A percentile compares a stretch with the other conserved stretches of the same genome.
These are phyloP conservation scores for Hydractinia symbiolongicarpus DNA, from an alignment of 30 jellyfish, hydroid and myxozoan species.

Conservation along the genomic window DNA sequence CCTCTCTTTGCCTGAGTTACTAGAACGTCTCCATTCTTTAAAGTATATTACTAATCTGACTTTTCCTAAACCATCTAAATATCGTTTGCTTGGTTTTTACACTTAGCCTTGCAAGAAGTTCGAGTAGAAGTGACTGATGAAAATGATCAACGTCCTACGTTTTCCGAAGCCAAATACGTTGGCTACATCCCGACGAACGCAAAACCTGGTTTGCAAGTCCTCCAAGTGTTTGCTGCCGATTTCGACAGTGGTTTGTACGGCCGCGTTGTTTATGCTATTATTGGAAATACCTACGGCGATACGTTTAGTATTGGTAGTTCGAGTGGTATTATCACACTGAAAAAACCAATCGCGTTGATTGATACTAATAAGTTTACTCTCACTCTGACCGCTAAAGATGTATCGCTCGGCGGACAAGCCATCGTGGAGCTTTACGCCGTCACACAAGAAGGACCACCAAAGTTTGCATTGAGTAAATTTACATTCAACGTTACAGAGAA, in stretches of 20 bases:
- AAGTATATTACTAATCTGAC: too few relatives aligned
- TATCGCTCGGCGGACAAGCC: slow-evolving; percentile 67
- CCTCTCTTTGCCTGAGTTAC: too few relatives aligned
- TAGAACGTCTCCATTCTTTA: too few relatives aligned
- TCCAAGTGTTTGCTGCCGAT: slow-evolving; percentile 80
- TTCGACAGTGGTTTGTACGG: slow-evolving; percentile 86
- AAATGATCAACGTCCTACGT: slow-evolving; percentile 87
- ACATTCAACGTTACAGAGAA: slow-evolving; percentile 55
- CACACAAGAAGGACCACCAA: slow-evolving; percentile 80
- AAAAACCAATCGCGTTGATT: slow-evolving; percentile 55
- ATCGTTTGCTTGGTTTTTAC: too few relatives aligned
- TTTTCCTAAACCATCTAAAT: too few relatives aligned
- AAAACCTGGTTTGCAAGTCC: slow-evolving; percentile 43
- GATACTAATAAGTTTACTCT: slow-evolving; percentile 39
- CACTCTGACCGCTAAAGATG: slow-evolving; percentile 69
- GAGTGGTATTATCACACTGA: slow-evolving; percentile 67
- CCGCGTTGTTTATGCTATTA: slow-evolving; percentile 37
- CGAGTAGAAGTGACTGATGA: slow-evolving; percentile 61
- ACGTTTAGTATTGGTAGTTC: slow-evolving; percentile 57
- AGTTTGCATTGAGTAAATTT: slow-evolving; percentile 63
- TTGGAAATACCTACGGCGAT: slow-evolving; percentile 29
- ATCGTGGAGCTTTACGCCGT: slow-evolving; percentile 38
- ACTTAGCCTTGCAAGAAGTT: slow-evolving; percentile 65
- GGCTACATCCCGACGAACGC: slow-evolving; percentile 63
- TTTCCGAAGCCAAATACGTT: slow-evolving; percentile 56